These are phyloP conservation scores for Gavia stellata DNA, from an alignment of 2,113 vertebrate species.

Conservation along the genomic window DNA sequence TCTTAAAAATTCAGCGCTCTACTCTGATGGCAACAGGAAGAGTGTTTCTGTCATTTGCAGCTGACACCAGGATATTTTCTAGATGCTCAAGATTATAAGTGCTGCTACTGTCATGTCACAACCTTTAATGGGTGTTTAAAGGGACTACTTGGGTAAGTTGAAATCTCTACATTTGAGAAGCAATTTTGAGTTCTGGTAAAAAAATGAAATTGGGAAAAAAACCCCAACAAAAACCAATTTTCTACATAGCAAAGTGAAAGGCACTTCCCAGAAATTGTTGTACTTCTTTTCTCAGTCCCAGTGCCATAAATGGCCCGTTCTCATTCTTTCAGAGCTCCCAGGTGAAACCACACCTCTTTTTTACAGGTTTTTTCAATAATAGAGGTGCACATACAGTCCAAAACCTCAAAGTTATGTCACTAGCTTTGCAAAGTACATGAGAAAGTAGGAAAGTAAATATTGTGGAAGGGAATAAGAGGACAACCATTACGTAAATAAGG, in stretches of 20 bases:
- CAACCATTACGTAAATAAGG: not conserved
- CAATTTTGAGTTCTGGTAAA: not conserved
- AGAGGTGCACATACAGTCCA: not conserved
- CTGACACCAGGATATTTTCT: not conserved
- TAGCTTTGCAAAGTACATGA: not conserved
- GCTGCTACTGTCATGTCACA: not conserved
- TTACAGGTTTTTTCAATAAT: not conserved
- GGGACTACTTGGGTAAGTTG: not conserved
- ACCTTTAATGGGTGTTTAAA: not conserved
- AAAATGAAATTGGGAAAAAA: not conserved
- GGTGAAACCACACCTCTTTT: not conserved
- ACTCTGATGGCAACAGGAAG: not conserved
- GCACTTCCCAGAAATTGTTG: not conserved
- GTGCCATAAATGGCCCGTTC: not conserved
- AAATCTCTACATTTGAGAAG: not conserved
- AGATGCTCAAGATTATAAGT: not conserved
- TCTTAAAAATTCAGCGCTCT: not conserved
- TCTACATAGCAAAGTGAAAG: not conserved
- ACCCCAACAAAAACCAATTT: rapidly evolving
- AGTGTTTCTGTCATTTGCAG: not conserved
- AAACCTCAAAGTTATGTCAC: not conserved
- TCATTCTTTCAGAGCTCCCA: not conserved
- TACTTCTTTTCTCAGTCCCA: not conserved
- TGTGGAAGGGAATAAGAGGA: not conserved
- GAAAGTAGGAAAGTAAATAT: not conserved